A percentile compares a stretch with the other conserved stretches of the same genome.
These are phyloP conservation scores for Tribolium castaneum DNA, from an alignment of 1,140 invertebrate species.

Conservation along the genomic window DNA sequence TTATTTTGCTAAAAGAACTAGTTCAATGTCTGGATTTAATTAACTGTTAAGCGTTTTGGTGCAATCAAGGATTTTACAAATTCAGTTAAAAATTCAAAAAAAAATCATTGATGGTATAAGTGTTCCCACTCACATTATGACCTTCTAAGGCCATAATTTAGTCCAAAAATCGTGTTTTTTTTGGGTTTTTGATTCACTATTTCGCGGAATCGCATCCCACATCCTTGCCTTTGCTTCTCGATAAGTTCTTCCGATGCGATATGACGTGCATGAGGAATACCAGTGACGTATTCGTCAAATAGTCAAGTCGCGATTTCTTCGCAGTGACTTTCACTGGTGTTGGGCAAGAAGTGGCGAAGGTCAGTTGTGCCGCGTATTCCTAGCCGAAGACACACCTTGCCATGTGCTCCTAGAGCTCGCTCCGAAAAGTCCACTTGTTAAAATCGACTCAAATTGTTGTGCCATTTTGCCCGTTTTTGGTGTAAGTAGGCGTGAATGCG, in stretches of 20 bases:
- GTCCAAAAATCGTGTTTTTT: no score
- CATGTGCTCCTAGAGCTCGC: constrained; percentile 38
- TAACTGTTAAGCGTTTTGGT: neutral
- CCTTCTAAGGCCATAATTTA: no score
- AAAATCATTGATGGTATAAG: no score
- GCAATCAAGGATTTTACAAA: neutral
- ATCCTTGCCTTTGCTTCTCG: neutral
- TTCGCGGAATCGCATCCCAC: no score
- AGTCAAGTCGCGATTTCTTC: constrained; percentile 9
- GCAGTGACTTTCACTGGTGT: constrained; percentile 43
- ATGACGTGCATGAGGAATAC: constrained; percentile 30
- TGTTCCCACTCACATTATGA: no score
- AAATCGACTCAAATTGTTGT: neutral
- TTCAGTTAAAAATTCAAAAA: no score
- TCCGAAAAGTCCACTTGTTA: neutral
- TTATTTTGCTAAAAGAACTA: neutral
- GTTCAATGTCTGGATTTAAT: neutral
- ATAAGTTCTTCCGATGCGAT: constrained; percentile 1
- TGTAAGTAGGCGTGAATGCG: neutral
- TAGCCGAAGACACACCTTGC: constrained; percentile 27
- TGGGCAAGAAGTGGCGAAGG: constrained; percentile 44
- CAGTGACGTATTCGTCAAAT: constrained; percentile 12
- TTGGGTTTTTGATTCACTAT: no score
- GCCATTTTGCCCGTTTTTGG: neutral
- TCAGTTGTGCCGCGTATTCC: constrained; percentile 34